Evolutionary conservation across 2,797 vertebrate species (phyloP).

Genomic region (Sciaenops ocellatus): DNA sequence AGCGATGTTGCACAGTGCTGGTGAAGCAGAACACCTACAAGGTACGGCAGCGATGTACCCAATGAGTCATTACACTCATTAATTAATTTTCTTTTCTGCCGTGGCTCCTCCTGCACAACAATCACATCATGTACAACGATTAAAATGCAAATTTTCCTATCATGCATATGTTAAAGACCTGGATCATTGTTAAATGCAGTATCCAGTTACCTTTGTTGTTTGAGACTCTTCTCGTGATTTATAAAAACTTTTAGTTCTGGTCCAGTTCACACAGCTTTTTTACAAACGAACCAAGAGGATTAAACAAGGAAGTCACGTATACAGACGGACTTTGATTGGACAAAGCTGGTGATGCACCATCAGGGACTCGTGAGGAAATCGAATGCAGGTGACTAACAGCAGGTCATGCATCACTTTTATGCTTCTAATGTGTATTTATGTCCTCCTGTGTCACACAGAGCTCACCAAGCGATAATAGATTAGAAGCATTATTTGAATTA

Average conservation of each 20-base stretch:
- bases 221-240: neutral
- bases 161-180: slow-evolving; percentile 40
- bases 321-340: neutral
- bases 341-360: neutral
- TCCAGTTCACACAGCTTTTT: neutral
- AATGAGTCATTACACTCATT: slow-evolving; percentile 61
- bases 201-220: neutral
- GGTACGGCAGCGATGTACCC: slow-evolving; percentile 38
- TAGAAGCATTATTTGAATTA: neutral
- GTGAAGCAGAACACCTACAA: slow-evolving; percentile 65
- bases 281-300: no score
- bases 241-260: neutral
- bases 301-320: neutral
- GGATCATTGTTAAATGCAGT: slow-evolving; percentile 8
- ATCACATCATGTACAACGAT: slow-evolving; percentile 49
- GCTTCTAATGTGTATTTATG: neutral
- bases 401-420: neutral
- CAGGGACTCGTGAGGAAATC: neutral
- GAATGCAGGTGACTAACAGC: neutral
- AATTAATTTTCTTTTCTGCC: slow-evolving; percentile 56
- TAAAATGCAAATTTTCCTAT: slow-evolving; percentile 67
- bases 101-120: slow-evolving; percentile 51
- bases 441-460: neutral
- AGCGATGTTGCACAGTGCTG: slow-evolving; percentile 26
- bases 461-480: neutral